A percentile compares a stretch with the other conserved stretches of the same genome.
Evolutionary conservation across 2,797 vertebrate genomes (phyloP).

Genomic region (Schizopygopsis malacanthus): DNA sequence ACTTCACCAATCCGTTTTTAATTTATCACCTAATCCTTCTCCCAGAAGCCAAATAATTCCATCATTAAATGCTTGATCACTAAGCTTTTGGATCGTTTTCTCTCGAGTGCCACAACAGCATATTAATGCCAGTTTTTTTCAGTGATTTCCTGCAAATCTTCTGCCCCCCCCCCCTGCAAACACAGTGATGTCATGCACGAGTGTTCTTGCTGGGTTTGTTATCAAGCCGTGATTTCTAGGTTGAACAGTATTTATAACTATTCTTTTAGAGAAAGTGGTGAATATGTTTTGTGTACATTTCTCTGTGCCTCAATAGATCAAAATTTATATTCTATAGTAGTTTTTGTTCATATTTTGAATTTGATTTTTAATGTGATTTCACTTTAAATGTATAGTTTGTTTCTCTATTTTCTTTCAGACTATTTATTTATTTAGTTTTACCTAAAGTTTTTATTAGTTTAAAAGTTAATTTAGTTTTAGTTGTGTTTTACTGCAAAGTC

Average conservation of each 20-base stretch:
- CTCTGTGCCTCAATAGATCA: background rate
- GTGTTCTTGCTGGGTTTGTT: background rate
- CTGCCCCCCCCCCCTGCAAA: conserved; percentile 1
- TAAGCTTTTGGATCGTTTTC: conserved; percentile 37
- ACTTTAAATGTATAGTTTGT: background rate
- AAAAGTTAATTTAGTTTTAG: background rate
- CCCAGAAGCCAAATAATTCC: conserved; percentile 59
- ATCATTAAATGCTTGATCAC: conserved; percentile 66
- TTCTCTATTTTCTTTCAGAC: background rate
- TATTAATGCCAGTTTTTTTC: background rate
- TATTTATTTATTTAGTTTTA: background rate
- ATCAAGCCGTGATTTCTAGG: background rate
- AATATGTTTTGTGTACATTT: background rate
- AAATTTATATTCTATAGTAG: background rate
- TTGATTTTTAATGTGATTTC: background rate
- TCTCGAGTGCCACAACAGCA: conserved; percentile 7
- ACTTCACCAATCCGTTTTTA: conserved; percentile 63
- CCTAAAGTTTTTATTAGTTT: too few relatives aligned
- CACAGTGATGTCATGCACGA: background rate
- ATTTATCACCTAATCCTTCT: conserved; percentile 60
- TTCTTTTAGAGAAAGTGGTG: background rate
- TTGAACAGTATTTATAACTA: background rate
- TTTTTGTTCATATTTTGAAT: background rate
- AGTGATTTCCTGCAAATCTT: background rate
- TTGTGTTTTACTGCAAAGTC: background rate